Base-by-base conservation (phyloP, 2,888 invertebrate genomes). In the Himalopsyche anomala region DNA sequence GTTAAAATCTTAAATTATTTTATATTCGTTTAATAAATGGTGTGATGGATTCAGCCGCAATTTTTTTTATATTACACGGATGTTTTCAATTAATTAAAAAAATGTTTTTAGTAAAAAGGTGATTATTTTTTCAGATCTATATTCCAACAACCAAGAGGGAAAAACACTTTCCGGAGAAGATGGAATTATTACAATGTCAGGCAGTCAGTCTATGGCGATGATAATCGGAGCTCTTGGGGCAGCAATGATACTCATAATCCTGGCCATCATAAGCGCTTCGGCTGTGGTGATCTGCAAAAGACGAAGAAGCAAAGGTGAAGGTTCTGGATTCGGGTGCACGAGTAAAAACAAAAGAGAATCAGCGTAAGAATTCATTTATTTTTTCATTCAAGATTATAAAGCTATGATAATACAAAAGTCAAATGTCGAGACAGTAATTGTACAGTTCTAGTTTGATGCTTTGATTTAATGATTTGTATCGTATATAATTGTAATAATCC, bases 261-360 rank as follows among this genome's bases (percentile, higher is more conserved):
- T 93, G 87, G 93, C 93, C 2, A 93, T 93, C 0, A 89, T 93
- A 12, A 93, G 93, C 86, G 93, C 93, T 0, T 90, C 92, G 0
- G 90, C 93, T 8, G 91, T 93, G 4, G 91, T 93, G 28, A 92
- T 93, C 91, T 93, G 93, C 87, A 92, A 92, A 80, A 84, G 83
- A 12, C 81, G 84, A 42, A 92, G 93, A 91, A 93, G 93, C 87
- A 92, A 92, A 69, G 82, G 83, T 11, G 81, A 81, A 40, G 84
- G 86, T 2, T 36, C 40, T 42, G 56, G 82, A 36, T 84, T 84
- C 15, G 86, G 85, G 36, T 87, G 87, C 55, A 69, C 74, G 17
- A 85, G 85, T 12, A 83, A 74, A 36, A 83, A 42, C 83, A 88
- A 88, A 74, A 15, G 88, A 79, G 85, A 88, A 82, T 88, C 88